Conservation (phyloP, 2,888 invertebrate genomes). For the Anaspis maculata region DNA sequence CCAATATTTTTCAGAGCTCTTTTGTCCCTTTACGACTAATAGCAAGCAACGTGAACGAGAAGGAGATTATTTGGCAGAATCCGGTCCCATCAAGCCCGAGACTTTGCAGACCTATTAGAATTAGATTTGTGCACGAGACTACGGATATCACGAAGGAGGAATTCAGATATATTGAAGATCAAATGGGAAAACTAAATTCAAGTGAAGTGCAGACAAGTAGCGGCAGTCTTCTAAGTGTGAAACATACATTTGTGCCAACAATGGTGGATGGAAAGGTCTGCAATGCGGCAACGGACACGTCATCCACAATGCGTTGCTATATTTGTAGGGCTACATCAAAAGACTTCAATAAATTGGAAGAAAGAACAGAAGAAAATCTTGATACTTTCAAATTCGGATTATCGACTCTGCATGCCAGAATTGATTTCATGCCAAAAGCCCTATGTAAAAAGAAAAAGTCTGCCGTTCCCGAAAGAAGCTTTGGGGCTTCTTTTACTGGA, state of each 20-base stretch:
- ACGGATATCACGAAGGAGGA: conserved; percentile 22
- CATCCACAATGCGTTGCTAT: too few species aligned
- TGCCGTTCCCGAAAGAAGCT: background rate
- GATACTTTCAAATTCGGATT: conserved; percentile 16
- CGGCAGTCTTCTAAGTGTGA: background rate
- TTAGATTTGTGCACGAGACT: conserved; percentile 23
- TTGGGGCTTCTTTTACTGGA: background rate
- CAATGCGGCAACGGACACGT: conserved; percentile 20
- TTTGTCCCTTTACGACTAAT: conserved; percentile 18
- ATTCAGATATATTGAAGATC: conserved; percentile 16
- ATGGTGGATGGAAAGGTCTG: conserved; percentile 26
- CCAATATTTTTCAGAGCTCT: too few species aligned
- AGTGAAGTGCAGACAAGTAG: background rate
- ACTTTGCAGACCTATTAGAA: conserved; percentile 25
- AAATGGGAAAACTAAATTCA: background rate
- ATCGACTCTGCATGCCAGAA: conserved; percentile 16
- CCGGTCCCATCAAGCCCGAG: conserved; percentile 23
- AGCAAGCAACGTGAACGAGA: too few species aligned
- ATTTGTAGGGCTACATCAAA: conserved; percentile 11
- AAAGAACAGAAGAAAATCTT: too few species aligned
- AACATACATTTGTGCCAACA: conserved; percentile 12
- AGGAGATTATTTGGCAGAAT: conserved; percentile 24
- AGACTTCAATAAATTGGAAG: conserved; percentile 9
- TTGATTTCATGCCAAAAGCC: too few species aligned
- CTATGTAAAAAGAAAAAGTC: background rate